Conservation (phyloP, 2,113 vertebrate genomes). For the Nycticryphes semicollaris region DNA sequence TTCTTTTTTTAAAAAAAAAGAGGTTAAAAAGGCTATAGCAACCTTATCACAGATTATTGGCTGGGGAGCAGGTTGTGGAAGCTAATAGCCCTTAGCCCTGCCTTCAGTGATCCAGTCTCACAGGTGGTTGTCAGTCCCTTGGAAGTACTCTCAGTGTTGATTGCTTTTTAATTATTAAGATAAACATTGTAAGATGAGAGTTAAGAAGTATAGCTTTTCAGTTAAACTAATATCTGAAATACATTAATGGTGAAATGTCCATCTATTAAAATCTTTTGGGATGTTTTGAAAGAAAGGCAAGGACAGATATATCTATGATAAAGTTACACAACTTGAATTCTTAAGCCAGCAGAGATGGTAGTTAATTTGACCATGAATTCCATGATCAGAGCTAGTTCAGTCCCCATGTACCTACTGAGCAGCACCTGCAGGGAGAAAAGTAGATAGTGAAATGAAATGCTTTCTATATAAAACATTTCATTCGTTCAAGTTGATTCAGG, state of each 20-base stretch:
- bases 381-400: not conserved
- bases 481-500: not conserved
- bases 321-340: not conserved
- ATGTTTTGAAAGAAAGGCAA: not conserved
- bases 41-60: not conserved
- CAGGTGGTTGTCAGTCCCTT: not conserved
- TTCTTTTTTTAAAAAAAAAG: not conserved
- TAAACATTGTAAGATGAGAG: not conserved
- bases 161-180: slow-evolving; percentile 1
- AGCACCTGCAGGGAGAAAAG: not conserved
- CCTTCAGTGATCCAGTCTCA: not conserved
- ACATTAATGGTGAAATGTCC: not conserved
- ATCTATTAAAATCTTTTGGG: not conserved
- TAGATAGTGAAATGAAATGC: not conserved
- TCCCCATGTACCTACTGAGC: not conserved
- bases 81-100: not conserved
- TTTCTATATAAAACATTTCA: not conserved
- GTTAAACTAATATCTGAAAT: not conserved
- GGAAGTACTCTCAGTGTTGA: not conserved
- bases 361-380: not conserved
- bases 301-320: not conserved
- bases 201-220: not conserved
- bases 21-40: slow-evolving; percentile 31
- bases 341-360: not conserved
- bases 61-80: not conserved